Conservation (phyloP, 2,888 invertebrate genomes). For the Stegophylla sp. region DNA sequence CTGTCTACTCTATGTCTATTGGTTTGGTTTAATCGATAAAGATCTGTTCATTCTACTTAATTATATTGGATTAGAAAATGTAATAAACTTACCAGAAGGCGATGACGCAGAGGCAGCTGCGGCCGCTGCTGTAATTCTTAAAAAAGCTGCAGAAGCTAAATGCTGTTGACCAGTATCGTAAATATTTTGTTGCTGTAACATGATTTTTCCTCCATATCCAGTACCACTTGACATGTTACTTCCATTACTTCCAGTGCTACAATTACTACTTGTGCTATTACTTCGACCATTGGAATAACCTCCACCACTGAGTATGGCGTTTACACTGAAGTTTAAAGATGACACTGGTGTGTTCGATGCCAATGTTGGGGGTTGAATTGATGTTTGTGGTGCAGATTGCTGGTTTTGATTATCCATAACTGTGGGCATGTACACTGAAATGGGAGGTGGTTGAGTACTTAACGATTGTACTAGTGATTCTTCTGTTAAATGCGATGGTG, state of each 20-base stretch:
- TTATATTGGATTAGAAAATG: constrained; percentile 42
- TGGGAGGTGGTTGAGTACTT: neutral
- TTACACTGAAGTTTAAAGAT: constrained; percentile 76
- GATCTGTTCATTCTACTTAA: no score
- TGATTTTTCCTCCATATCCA: constrained; percentile 16
- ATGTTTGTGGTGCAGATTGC: neutral
- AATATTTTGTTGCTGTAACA: constrained; percentile 9
- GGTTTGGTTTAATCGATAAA: no score
- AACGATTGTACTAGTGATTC: neutral
- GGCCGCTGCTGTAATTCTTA: constrained; percentile 50
- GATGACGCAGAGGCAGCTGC: constrained; percentile 38
- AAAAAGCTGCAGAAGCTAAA: constrained; percentile 46
- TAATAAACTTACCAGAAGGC: constrained; percentile 36
- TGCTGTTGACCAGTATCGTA: constrained; percentile 21
- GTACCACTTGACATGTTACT: constrained; percentile 22
- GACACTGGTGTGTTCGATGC: constrained; percentile 1
- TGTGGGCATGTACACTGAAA: constrained; percentile 13
- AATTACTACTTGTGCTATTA: constrained; percentile 36
- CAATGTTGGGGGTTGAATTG: neutral
- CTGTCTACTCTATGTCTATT: no score
- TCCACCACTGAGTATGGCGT: constrained; percentile 79
- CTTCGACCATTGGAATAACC: constrained; percentile 35
- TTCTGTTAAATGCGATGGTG: neutral
- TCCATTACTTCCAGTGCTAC: constrained; percentile 32
- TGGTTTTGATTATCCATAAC: constrained; percentile 14